Evolutionary conservation across 2,113 vertebrate species (phyloP).

Genomic region (Tupaia tana): DNA sequence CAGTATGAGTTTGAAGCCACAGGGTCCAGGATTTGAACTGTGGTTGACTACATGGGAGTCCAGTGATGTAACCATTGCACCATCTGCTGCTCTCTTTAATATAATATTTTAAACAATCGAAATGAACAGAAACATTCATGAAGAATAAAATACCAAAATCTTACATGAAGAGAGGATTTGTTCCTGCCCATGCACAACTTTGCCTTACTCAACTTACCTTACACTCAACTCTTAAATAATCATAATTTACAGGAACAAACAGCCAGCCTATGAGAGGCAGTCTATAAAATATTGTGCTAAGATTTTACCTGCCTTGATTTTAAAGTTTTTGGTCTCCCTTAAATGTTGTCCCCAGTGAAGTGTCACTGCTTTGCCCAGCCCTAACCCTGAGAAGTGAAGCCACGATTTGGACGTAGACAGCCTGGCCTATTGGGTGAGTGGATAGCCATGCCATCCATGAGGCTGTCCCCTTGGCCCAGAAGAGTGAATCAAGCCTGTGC

Average conservation of each 20-base stretch:
- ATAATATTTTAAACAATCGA: not conserved
- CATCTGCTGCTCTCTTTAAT: not conserved
- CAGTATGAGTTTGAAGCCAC: too few relatives aligned
- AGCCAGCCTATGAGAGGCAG: not conserved
- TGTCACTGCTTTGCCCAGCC: not conserved
- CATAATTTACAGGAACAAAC: not conserved
- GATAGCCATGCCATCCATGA: rapidly evolving
- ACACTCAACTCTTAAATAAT: not conserved
- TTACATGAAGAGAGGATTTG: not conserved
- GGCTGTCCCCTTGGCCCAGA: not conserved
- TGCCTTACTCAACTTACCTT: not conserved
- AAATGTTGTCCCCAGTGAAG: not conserved
- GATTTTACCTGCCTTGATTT: not conserved
- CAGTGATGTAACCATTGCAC: too few relatives aligned
- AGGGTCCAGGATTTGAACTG: too few relatives aligned
- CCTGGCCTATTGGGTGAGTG: not conserved
- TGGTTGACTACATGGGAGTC: too few relatives aligned
- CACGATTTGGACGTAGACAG: not conserved
- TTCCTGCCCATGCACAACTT: not conserved
- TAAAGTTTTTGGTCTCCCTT: not conserved
- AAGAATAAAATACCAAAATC: not conserved
- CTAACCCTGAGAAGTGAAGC: rapidly evolving
- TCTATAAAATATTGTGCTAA: not conserved
- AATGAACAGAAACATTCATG: not conserved
- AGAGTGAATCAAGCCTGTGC: not conserved